These are phyloP conservation scores for Anadara kagoshimensis DNA, from an alignment of 1,140 invertebrate species.

Conservation along the genomic window DNA sequence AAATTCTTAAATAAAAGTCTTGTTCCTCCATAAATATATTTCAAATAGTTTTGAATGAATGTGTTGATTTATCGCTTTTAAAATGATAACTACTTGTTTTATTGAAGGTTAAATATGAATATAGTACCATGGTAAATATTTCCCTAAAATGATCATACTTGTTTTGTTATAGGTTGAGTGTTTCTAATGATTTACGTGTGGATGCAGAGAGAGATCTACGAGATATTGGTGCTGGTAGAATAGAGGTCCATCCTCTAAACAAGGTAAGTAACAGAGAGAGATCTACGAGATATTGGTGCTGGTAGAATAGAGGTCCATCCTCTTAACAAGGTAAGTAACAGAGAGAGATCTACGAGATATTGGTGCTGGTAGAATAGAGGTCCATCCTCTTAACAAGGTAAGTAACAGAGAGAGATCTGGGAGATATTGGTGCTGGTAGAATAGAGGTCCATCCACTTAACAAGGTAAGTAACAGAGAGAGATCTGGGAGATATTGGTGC, in stretches of 20 bases:
- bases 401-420: no score
- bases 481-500: no score
- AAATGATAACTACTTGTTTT: no score
- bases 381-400: no score
- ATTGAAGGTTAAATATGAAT: conserved; percentile 89
- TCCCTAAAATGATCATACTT: conserved; percentile 88
- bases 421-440: no score
- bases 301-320: no score
- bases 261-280: conserved; percentile 93
- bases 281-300: conserved; percentile 96
- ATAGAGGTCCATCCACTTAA: no score
- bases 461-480: no score
- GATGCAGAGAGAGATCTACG: conserved; percentile 97
- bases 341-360: no score
- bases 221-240: conserved; percentile 94
- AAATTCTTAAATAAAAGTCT: background rate
- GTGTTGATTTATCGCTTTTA: no score
- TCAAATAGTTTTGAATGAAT: background rate
- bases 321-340: no score
- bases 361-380: no score
- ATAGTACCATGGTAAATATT: conserved; percentile 97
- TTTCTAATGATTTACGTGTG: conserved; percentile 98
- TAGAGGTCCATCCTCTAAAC: conserved; percentile 92
- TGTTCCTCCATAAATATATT: background rate
- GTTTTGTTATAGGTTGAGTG: conserved; percentile 82